Conservation (phyloP, 2,797 vertebrate species). For the Hoplostethus atlanticus region DNA sequence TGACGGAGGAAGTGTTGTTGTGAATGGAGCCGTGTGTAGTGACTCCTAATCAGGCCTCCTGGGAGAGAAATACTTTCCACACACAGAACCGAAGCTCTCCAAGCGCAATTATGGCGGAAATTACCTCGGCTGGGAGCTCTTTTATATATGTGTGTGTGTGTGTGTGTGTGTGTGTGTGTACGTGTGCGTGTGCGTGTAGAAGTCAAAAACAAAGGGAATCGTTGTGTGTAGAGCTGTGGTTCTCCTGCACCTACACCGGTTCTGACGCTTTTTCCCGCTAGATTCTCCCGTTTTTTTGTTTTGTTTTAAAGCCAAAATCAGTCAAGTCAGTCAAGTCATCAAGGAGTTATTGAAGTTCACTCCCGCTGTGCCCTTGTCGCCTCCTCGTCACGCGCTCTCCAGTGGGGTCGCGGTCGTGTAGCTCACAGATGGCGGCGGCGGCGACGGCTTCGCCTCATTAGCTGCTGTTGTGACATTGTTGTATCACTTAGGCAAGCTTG, state of each 20-base stretch:
- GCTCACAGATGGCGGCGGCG: conserved; percentile 1
- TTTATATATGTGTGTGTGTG: background rate
- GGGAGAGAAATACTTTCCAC: conserved; percentile 59
- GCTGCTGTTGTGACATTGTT: background rate
- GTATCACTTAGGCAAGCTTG: background rate
- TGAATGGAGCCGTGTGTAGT: conserved; percentile 55
- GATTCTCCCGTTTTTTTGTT: no score
- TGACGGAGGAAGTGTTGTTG: conserved; percentile 61
- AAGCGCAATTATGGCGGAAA: conserved; percentile 30
- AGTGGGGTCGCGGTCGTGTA: background rate
- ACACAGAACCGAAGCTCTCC: conserved; percentile 42
- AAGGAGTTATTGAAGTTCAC: no score
- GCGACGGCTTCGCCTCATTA: conserved; percentile 11
- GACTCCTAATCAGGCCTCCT: conserved; percentile 73
- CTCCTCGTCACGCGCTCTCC: background rate
- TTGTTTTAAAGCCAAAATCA: no score
- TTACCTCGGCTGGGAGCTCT: conserved; percentile 11
- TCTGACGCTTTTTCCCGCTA: no score
- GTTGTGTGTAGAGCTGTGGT: background rate
- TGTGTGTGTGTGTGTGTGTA: background rate
- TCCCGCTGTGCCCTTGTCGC: background rate
- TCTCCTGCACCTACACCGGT: background rate
- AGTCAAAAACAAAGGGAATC: background rate
- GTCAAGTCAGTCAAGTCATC: no score
- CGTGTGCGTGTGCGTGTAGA: background rate